Evolutionary conservation across 2,888 invertebrate genomes (phyloP).

Genomic region (Cataglyphis cursor): DNA sequence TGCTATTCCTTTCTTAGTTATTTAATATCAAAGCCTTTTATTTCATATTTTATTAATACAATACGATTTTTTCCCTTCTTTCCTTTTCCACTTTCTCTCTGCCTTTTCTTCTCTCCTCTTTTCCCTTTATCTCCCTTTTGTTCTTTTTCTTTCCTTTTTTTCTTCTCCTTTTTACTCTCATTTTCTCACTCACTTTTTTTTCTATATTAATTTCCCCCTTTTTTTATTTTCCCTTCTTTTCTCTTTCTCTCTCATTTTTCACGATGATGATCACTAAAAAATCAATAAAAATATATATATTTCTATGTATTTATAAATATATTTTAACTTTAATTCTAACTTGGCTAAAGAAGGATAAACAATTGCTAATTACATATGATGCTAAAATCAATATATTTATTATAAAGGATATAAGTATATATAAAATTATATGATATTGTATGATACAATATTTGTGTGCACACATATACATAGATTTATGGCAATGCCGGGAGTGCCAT

Average conservation of each 20-base stretch:
- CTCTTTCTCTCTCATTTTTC: no score
- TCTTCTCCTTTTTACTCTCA: not conserved
- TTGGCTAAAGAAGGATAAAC: constrained; percentile 67
- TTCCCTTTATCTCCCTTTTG: not conserved
- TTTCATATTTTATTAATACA: no score
- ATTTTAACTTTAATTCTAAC: constrained; percentile 25
- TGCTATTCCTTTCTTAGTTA: no score
- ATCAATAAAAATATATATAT: not conserved
- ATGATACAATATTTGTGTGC: constrained; percentile 60
- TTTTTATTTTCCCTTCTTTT: no score
- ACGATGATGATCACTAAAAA: no score
- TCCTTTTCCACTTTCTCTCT: no score
- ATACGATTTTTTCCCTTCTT: no score
- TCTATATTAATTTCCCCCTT: no score
- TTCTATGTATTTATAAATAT: not conserved
- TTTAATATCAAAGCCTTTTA: no score
- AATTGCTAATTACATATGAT: constrained; percentile 69
- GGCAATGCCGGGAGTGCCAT: constrained; percentile 16
- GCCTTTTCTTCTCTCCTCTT: no score
- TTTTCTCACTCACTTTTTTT: not conserved
- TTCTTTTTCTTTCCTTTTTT: not conserved
- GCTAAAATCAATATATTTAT: constrained; percentile 74
- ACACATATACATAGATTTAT: constrained; percentile 16
- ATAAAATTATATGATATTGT: constrained; percentile 52
- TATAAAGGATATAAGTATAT: constrained; percentile 59